Percentiles rank a stretch among this genome's conserved stretches.
phyloP scores from a whole-genome alignment of 1,140 invertebrate species.

The Drosophila murphyi region DNA sequence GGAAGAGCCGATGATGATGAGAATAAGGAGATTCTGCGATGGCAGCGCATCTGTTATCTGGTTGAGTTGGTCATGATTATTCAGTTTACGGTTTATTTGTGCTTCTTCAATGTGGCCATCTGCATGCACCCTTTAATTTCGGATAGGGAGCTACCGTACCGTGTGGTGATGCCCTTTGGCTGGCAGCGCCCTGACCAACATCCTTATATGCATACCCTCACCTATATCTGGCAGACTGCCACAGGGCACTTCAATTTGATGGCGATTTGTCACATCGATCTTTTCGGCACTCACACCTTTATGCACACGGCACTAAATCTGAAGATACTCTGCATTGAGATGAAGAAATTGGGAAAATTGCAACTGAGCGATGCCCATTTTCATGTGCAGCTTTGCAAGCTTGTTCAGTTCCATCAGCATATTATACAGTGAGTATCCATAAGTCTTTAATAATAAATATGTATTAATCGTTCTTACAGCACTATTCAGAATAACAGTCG shows the following conservation, averaged over 20 bases:
- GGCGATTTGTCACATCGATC: constrained; percentile 57
- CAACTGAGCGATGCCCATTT: constrained; percentile 25
- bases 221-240: constrained; percentile 50
- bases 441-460: background rate
- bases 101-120: constrained; percentile 55
- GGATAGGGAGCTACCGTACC: constrained; percentile 45
- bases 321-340: constrained; percentile 56
- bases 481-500: constrained; percentile 50
- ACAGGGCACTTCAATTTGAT: constrained; percentile 48
- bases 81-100: constrained; percentile 19
- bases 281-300: constrained; percentile 58
- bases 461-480: constrained; percentile 19
- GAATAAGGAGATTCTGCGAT: constrained; percentile 41
- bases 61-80: constrained; percentile 35
- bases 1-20: background rate
- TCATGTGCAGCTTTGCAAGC: constrained; percentile 29
- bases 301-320: constrained; percentile 68
- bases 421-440: constrained; percentile 51
- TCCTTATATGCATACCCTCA: constrained; percentile 23
- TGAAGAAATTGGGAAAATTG: constrained; percentile 45
- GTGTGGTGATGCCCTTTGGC: constrained; percentile 52
- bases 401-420: constrained; percentile 64
- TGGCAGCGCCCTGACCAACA: constrained; percentile 43
- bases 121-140: constrained; percentile 48
- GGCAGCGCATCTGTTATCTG: constrained; percentile 57